A percentile compares a stretch with the other conserved stretches of the same genome.
phyloP scores from a whole-genome alignment of 1,140 invertebrate species.

The Rhopalosiphum padi region DNA sequence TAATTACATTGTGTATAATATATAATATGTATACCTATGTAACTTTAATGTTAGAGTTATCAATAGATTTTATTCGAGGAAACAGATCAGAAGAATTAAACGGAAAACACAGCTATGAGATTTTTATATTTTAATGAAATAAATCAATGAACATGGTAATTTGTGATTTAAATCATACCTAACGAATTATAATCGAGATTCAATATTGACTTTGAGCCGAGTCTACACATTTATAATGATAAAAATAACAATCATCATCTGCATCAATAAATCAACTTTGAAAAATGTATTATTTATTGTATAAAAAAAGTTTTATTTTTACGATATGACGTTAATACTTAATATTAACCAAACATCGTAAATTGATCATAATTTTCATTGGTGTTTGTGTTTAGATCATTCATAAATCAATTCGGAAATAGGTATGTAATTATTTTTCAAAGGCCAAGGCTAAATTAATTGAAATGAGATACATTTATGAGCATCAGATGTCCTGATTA shows the following conservation, averaged over 20 bases:
- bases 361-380: not conserved
- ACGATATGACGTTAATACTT: not conserved
- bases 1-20: no score
- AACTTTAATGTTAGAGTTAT: no score
- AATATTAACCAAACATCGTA: not conserved
- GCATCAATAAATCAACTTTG: not conserved
- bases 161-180: not conserved
- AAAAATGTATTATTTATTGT: not conserved
- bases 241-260: not conserved
- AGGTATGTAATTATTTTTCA: not conserved
- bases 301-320: not conserved
- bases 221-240: not conserved
- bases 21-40: not conserved
- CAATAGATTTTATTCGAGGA: not conserved
- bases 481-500: not conserved
- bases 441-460: not conserved
- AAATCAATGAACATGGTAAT: not conserved
- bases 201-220: not conserved
- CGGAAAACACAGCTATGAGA: no score
- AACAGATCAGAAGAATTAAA: not conserved
- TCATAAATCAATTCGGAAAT: not conserved
- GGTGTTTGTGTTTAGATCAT: not conserved
- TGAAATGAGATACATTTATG: not conserved
- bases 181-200: not conserved
- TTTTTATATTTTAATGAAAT: no score